phyloP scores from a whole-genome alignment of 2,888 invertebrate species.

The Sphaerophoria taeniata region DNA sequence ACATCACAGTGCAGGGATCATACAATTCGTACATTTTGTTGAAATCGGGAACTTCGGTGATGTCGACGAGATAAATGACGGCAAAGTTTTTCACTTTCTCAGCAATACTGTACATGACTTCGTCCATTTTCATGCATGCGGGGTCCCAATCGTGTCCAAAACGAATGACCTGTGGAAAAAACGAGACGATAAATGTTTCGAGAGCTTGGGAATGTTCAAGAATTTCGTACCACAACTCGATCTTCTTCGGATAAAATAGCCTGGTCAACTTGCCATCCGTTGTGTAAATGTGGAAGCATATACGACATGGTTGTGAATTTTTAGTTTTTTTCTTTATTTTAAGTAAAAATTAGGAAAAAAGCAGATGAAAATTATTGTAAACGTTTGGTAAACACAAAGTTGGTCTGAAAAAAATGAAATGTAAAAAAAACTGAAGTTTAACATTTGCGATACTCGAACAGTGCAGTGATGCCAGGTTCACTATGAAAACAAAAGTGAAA shows the following conservation, averaged over 20 bases:
- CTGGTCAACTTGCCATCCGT: conserved; percentile 99
- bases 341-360: not conserved
- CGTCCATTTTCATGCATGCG: conserved; percentile 99
- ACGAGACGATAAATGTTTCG: not conserved
- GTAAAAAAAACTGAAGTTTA: conserved; percentile 15
- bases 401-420: conserved; percentile 2
- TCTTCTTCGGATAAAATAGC: conserved; percentile 99
- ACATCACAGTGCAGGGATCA: conserved; percentile 99
- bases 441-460: conserved; percentile 35
- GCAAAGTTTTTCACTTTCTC: conserved; percentile 99
- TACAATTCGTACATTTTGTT: conserved; percentile 99
- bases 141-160: conserved; percentile 99
- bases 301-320: conserved; percentile 92
- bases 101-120: conserved; percentile 97
- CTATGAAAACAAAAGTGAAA: not conserved
- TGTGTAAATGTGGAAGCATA: conserved; percentile 99
- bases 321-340: conserved; percentile 43
- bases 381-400: conserved; percentile 39
- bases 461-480: conserved; percentile 12
- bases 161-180: conserved; percentile 89
- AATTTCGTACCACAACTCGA: conserved; percentile 93
- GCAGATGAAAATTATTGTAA: not conserved
- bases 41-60: conserved; percentile 98
- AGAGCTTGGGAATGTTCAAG: not conserved
- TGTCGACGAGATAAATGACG: conserved; percentile 98